Conservation (phyloP, 2,113 vertebrate genomes). For the Theropithecus gelada region DNA sequence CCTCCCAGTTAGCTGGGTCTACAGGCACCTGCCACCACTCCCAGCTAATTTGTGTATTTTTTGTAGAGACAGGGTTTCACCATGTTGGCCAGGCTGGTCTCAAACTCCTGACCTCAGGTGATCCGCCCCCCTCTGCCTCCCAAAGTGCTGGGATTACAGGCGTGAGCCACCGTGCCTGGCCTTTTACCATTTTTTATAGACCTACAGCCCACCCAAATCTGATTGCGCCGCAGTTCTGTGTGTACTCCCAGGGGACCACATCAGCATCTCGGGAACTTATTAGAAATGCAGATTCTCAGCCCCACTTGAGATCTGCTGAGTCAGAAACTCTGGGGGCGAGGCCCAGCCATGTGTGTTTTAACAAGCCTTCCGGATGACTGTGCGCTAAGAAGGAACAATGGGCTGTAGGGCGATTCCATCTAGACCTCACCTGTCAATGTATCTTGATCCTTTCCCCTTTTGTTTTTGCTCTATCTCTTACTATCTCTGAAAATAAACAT, state of each 20-base stretch:
- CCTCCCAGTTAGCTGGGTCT: too few relatives aligned
- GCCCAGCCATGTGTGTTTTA: background rate
- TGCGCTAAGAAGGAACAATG: rapidly evolving
- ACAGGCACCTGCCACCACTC: too few relatives aligned
- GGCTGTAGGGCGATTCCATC: background rate
- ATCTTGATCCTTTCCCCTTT: background rate
- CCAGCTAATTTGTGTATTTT: too few relatives aligned
- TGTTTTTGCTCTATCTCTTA: background rate
- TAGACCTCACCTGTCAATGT: background rate
- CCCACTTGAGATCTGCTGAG: background rate
- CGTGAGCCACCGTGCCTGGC: too few relatives aligned
- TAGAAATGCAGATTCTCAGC: background rate
- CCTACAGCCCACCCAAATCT: background rate
- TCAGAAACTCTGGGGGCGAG: background rate
- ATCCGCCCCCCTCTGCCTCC: too few relatives aligned
- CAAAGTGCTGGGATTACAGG: too few relatives aligned
- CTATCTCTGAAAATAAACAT: background rate
- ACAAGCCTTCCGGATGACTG: background rate
- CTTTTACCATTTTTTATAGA: background rate
- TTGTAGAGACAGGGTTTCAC: too few relatives aligned
- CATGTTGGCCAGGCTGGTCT: too few relatives aligned
- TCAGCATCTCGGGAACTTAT: background rate
- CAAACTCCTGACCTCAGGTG: too few relatives aligned
- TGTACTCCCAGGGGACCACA: background rate
- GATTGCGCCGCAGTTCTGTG: background rate